Base-by-base conservation (phyloP, 2,888 invertebrate genomes). In the Folsomia candida region DNA sequence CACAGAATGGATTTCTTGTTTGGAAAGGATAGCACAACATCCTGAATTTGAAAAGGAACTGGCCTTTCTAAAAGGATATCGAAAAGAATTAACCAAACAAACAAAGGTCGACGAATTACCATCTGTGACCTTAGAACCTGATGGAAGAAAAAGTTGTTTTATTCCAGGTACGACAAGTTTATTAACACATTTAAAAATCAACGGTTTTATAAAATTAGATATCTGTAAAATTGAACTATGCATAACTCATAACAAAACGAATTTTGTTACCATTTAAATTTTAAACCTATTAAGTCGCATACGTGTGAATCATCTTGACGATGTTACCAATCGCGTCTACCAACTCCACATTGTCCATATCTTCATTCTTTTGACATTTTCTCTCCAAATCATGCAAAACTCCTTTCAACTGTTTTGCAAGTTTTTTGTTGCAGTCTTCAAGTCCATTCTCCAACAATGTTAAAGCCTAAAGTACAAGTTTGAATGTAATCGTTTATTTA, bases 1-100 rank as follows among this genome's bases (percentile, higher is more conserved):
- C 83, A 85, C 87, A 1, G 89, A 88, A 82, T 92, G 95, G 81
- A 83, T 90, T 67, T 83, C 85, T 70, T 87, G 90, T 0, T 87
- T 95, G 86, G 88, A 91, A 68, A 87, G 92, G 76, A 83, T 97
- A 62, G 82, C 85, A 11, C 83, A 86, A 4, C 88, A 91, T 81
- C 91, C 93, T 0, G 89, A 90, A 83, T 87, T 93, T 0, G 88
- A 89, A 78, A 86, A 85, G 80, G 85, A 84, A 29, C 88, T 89
- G 82, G 89, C 91, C 57, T 92, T 93, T 78, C 88, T 97, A 80
- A 87, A 89, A 78, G 86, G 88, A 75, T 93, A 87, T 80, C 85
- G 90, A 76, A 89, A 87, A 81, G 83, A 86, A 0, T 81, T 91
- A 54, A 82, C 87, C 76, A 84, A 85, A 70, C 87, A 89, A 81